phyloP scores from a whole-genome alignment of 2,113 vertebrate genomes.

The Gorsachius goisagi region DNA sequence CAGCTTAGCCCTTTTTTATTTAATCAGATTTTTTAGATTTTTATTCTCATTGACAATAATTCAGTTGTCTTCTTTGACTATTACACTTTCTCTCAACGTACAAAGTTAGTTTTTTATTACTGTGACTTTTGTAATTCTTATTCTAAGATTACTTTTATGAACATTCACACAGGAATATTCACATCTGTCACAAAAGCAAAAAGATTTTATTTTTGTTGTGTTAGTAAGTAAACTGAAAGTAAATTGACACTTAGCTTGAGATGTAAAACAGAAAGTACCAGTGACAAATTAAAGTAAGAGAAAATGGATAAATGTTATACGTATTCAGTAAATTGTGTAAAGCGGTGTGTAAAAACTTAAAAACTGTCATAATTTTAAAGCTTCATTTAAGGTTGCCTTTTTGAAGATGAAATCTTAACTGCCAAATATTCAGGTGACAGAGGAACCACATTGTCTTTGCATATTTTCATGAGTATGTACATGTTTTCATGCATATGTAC shows the following conservation, averaged over 20 bases:
- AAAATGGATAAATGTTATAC: neutral
- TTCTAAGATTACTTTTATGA: neutral
- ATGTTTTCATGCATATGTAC: neutral
- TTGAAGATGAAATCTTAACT: neutral
- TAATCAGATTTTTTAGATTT: neutral
- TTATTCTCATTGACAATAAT: neutral
- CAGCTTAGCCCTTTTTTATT: neutral
- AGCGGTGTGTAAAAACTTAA: neutral
- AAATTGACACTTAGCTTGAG: neutral
- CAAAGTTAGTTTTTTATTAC: neutral
- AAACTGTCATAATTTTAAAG: neutral
- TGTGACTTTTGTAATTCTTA: neutral
- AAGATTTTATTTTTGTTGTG: neutral
- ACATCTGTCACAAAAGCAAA: neutral
- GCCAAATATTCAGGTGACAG: neutral
- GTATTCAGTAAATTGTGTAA: neutral
- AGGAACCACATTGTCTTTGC: neutral
- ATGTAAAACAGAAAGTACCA: neutral
- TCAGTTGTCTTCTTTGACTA: neutral
- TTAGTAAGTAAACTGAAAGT: neutral
- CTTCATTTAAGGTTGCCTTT: neutral
- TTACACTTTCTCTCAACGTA: neutral
- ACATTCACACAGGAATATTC: neutral
- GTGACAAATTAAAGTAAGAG: neutral
- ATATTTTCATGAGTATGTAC: neutral